These are phyloP conservation scores for Rousettus madagascariensis DNA, from an alignment of 2,797 vertebrate species.

Conservation along the genomic window DNA sequence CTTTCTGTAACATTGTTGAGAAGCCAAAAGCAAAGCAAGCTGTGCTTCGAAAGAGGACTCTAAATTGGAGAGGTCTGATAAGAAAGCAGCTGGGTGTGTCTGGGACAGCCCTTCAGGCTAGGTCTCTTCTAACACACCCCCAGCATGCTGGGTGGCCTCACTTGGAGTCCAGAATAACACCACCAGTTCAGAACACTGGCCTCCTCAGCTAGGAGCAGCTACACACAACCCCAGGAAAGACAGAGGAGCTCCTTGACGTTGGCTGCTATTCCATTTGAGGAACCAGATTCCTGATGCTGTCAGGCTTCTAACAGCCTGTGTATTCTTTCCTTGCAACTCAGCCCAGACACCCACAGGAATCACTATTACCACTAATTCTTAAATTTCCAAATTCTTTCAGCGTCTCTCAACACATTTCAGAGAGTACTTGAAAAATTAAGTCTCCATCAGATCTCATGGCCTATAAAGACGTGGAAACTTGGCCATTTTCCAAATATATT, in stretches of 20 bases:
- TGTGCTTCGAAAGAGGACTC: slow-evolving; percentile 62
- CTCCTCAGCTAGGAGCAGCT: neutral
- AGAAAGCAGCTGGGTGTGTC: slow-evolving; percentile 68
- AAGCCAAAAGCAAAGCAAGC: slow-evolving; percentile 40
- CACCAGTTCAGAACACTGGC: neutral
- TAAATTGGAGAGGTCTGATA: slow-evolving; percentile 45
- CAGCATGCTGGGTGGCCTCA: slow-evolving; percentile 11
- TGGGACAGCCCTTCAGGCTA: slow-evolving; percentile 40
- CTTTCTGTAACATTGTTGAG: neutral
- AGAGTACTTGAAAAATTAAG: neutral
- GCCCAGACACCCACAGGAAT: neutral
- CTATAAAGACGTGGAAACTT: neutral
- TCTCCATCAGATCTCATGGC: neutral
- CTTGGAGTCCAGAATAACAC: slow-evolving; percentile 64
- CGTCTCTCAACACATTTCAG: neutral
- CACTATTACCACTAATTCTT: neutral
- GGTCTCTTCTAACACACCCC: slow-evolving; percentile 49
- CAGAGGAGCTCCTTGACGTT: neutral
- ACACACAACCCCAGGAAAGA: neutral
- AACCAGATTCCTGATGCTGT: neutral
- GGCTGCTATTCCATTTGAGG: slow-evolving; percentile 21
- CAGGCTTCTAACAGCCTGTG: slow-evolving; percentile 18
- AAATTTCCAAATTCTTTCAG: neutral
- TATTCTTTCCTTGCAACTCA: slow-evolving; percentile 26
- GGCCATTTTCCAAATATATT: neutral